Evolutionary conservation across 2,113 vertebrate species (phyloP), one percentile per base, ranked within the genome.

Genomic region (Stegastes partitus): DNA sequence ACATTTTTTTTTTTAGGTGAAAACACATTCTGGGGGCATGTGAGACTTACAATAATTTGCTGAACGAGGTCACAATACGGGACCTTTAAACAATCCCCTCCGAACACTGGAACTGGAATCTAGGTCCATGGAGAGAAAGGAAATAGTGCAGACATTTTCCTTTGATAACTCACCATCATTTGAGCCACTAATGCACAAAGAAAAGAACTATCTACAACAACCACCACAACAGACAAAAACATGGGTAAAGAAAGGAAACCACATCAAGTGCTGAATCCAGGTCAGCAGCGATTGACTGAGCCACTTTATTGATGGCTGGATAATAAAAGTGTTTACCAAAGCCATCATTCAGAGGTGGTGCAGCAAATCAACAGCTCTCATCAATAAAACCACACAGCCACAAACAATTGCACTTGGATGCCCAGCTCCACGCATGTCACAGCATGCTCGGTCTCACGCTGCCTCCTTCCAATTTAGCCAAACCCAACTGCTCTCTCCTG

Each of bases 281-380:
- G 76, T 82, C 77, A 81, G 72, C 44, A 49, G 44, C 79, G 64
- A 81, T 49, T 63, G 56, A 77, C 59, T 67, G 72, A 34, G 66
- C 6, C 37, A 45, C 63, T 77, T 82, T 79, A 86, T 83, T 77
- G 72, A 87, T 83, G 79, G 73, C 53, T 63, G 25, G 57, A 84
- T 87, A 86, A 85, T 74, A 79, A 79, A 83, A 79, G 76, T 82
- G 84, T 85, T 91, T 87, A 89, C 63, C 15, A 16, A 74, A 84
- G 77, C 51, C 63, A 23, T 85, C 72, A 66, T 59, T 85, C 51
- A 81, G 81, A 77, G 51, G 64, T 56, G 64, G 73, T 51, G 50
- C 51, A 59, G 77, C 72, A 86, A 82, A 84, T 78, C 81, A 78
- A 59, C 21, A 53, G 31, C 68, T 66, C 39, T 56, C 69, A 56